phyloP scores from a whole-genome alignment of 2,888 invertebrate genomes.

The Panopea generosa region DNA sequence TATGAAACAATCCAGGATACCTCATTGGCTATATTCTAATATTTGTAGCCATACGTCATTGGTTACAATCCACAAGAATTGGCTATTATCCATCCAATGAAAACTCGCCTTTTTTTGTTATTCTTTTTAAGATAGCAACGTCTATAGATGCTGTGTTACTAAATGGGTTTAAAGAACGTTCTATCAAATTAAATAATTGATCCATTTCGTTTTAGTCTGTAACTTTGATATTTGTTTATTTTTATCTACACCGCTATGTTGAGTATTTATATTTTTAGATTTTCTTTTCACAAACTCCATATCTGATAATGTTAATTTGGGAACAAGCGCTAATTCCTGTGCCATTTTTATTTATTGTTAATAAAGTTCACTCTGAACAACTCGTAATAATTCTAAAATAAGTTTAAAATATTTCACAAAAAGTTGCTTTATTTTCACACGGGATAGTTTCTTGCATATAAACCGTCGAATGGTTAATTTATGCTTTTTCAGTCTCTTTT shows the following conservation, averaged over 20 bases:
- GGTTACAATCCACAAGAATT: too few relatives aligned
- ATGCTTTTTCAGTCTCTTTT: constrained; percentile 17
- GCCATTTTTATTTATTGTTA: constrained; percentile 31
- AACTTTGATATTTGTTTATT: not conserved
- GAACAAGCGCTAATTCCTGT: constrained; percentile 24
- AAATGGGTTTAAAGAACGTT: too few relatives aligned
- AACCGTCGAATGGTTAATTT: constrained; percentile 25
- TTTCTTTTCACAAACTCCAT: too few relatives aligned
- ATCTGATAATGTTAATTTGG: constrained; percentile 29
- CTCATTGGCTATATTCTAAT: too few relatives aligned
- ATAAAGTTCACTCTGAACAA: constrained; percentile 14
- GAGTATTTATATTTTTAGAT: constrained; percentile 19
- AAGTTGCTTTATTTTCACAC: constrained; percentile 11
- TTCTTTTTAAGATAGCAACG: too few relatives aligned
- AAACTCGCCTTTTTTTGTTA: too few relatives aligned
- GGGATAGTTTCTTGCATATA: constrained; percentile 8
- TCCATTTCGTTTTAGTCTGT: too few relatives aligned
- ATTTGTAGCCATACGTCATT: too few relatives aligned
- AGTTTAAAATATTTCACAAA: constrained; percentile 19
- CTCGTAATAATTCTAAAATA: constrained; percentile 24
- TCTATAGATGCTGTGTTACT: too few relatives aligned
- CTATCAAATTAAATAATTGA: too few relatives aligned
- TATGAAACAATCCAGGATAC: too few relatives aligned
- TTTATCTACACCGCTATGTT: not conserved
- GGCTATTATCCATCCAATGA: too few relatives aligned